Evolutionary conservation across 2,113 vertebrate genomes (phyloP).

Genomic region (Myiopsitta monachus): DNA sequence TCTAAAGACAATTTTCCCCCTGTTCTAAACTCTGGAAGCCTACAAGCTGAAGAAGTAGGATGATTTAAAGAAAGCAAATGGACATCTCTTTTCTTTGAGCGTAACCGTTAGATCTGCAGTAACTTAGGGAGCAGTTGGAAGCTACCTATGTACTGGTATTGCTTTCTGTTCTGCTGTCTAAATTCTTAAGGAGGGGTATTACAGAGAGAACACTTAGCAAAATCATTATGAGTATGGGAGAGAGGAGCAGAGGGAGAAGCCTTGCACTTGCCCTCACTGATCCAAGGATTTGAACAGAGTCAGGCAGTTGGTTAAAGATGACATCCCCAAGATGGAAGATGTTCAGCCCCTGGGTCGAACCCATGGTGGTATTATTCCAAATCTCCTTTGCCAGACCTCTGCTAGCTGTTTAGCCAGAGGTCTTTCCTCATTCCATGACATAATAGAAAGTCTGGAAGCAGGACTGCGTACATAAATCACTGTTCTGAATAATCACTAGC

Average conservation of each 20-base stretch:
- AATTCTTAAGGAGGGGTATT: neutral
- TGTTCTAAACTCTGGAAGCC: neutral
- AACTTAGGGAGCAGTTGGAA: neutral
- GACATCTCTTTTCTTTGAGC: neutral
- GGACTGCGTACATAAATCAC: neutral
- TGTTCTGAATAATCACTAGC: neutral
- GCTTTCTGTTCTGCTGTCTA: neutral
- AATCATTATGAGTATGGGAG: neutral
- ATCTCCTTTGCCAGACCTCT: neutral
- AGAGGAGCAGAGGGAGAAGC: neutral
- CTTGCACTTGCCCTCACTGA: neutral
- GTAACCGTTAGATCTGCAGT: neutral
- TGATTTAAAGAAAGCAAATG: neutral
- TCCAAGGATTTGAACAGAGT: neutral
- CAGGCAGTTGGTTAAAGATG: neutral
- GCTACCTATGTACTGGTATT: rapidly evolving
- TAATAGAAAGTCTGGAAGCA: neutral
- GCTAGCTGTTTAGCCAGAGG: neutral
- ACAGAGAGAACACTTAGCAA: no score
- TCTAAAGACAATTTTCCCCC: neutral
- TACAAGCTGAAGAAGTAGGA: neutral
- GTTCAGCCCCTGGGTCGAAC: neutral
- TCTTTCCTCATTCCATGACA: neutral
- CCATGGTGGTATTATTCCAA: neutral
- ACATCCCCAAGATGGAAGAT: neutral